These are phyloP conservation scores for Abramis brama DNA, from an alignment of 2,113 vertebrate species.

Conservation along the genomic window DNA sequence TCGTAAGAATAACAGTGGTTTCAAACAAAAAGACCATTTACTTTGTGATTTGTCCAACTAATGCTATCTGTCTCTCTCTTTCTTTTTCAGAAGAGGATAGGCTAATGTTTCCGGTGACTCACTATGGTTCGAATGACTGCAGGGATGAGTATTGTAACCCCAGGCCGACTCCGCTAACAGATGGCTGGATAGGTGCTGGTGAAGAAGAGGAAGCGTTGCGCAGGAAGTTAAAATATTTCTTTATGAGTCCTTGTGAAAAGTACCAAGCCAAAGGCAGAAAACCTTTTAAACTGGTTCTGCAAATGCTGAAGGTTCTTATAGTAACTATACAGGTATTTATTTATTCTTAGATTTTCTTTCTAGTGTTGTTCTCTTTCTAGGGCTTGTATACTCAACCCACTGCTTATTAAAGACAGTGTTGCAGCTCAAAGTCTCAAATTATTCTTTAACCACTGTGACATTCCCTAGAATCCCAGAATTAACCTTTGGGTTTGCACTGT, in stretches of 20 bases:
- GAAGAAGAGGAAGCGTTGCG: constrained; percentile 83
- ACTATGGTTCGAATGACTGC: constrained; percentile 65
- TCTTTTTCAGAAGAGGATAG: constrained; percentile 57
- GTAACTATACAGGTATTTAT: constrained; percentile 86
- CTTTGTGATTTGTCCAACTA: not conserved
- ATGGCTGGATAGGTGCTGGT: constrained; percentile 66
- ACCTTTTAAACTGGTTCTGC: constrained; percentile 85
- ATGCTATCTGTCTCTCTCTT: not conserved
- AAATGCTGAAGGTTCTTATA: constrained; percentile 88
- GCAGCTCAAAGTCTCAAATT: not conserved
- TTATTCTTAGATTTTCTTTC: not conserved
- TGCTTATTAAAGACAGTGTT: not conserved
- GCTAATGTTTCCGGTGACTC: constrained; percentile 47
- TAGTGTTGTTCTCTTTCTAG: not conserved
- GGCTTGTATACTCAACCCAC: not conserved
- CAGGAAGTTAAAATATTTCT: constrained; percentile 90
- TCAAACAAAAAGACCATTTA: not conserved
- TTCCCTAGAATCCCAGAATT: not conserved
- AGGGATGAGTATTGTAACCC: constrained; percentile 50
- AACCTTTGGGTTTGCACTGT: not conserved
- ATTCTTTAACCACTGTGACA: not conserved
- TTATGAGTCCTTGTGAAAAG: constrained; percentile 95
- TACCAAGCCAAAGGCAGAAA: constrained; percentile 89
- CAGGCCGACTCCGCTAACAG: constrained; percentile 8
- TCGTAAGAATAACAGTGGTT: not conserved